Conservation (phyloP, 2,113 vertebrate species). For the Redunca redunca region DNA sequence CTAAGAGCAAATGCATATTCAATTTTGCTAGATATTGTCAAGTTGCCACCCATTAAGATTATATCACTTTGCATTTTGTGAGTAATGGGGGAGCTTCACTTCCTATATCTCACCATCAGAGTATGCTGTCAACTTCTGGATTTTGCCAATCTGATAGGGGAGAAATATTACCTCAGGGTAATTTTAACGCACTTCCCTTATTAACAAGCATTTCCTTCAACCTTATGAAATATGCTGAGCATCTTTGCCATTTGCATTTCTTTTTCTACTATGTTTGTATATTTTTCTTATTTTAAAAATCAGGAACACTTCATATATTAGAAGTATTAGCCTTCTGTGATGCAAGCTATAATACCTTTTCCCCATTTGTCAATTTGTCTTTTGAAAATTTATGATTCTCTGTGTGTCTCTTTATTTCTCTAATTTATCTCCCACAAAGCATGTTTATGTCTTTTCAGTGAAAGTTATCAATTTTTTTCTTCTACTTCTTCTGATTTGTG, state of each 20-base stretch:
- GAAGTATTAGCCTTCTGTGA: neutral
- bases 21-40: neutral
- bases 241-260: neutral
- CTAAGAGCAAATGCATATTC: neutral
- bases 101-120: neutral
- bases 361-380: neutral
- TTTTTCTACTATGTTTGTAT: neutral
- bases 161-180: neutral
- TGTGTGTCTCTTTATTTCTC: neutral
- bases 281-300: neutral
- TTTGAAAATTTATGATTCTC: neutral
- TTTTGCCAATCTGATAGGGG: conserved; percentile 25
- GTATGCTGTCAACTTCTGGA: neutral
- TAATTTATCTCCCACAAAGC: neutral
- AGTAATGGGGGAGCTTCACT: neutral
- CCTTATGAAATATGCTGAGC: neutral
- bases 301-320: neutral
- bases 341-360: neutral
- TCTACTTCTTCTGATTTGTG: neutral
- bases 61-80: neutral
- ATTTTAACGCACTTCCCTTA: conserved; percentile 36
- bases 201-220: neutral
- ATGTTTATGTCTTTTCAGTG: neutral
- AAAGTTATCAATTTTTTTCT: neutral
- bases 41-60: neutral